phyloP scores from a whole-genome alignment of 2,113 vertebrate genomes.

The Craseonycteris thonglongyai region DNA sequence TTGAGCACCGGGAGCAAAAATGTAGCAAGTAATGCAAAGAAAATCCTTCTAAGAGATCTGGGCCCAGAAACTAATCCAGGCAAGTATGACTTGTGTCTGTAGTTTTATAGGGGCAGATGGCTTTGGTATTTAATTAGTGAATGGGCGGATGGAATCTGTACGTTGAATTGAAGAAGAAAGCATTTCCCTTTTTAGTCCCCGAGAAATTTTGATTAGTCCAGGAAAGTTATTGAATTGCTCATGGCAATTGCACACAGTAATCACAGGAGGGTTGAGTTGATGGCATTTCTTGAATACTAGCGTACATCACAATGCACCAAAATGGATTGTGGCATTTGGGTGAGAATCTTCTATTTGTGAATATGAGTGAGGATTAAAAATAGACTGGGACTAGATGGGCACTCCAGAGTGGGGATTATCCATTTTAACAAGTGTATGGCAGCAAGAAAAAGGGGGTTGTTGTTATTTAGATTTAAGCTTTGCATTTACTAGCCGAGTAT shows the following conservation, averaged over 20 bases:
- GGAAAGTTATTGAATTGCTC: neutral
- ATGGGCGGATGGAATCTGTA: neutral
- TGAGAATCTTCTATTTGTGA: neutral
- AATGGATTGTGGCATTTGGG: neutral
- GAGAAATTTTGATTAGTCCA: neutral
- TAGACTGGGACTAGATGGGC: neutral
- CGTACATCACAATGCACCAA: neutral
- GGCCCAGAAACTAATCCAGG: slow-evolving; percentile 29
- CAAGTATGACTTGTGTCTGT: slow-evolving; percentile 15
- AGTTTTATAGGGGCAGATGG: neutral
- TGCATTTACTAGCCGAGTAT: neutral
- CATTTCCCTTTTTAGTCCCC: neutral
- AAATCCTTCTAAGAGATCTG: slow-evolving; percentile 38
- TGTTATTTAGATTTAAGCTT: neutral
- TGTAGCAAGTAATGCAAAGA: slow-evolving; percentile 39
- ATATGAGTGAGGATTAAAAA: neutral
- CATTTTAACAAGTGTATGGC: neutral
- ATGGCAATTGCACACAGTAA: neutral
- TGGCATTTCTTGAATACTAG: neutral
- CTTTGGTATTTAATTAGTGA: slow-evolving; percentile 44
- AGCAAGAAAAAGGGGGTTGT: neutral
- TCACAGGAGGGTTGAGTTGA: fast-evolving
- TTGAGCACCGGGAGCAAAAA: neutral
- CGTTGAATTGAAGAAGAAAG: slow-evolving; percentile 23
- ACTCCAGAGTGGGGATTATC: neutral